Conservation (phyloP, 2,888 invertebrate genomes). For the Cynaeus angustus region DNA sequence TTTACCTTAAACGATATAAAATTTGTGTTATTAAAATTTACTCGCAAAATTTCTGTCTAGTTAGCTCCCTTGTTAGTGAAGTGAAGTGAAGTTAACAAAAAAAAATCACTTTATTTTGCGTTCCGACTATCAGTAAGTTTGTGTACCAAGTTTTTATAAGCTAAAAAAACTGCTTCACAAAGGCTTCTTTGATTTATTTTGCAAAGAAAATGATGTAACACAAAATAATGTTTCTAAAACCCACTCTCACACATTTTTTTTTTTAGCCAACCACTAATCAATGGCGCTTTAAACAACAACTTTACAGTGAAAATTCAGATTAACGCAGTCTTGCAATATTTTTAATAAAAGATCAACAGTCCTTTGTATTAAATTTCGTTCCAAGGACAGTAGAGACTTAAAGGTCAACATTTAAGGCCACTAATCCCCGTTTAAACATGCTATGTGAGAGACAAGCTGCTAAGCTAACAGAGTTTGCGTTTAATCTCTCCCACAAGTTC, state of each 20-base stretch:
- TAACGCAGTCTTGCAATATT: no score
- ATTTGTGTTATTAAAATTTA: no score
- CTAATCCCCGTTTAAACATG: constrained; percentile 64
- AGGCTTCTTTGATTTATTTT: background rate
- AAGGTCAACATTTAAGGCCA: constrained; percentile 58
- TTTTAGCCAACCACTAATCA: background rate
- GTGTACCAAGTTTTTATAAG: background rate
- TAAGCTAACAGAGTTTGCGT: constrained; percentile 64
- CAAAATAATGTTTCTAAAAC: background rate
- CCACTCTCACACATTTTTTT: background rate
- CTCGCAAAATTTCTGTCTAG: no score
- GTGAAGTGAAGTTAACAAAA: no score
- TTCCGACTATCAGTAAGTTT: background rate
- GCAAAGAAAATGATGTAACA: background rate
- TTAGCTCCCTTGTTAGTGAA: no score
- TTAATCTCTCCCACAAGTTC: constrained; percentile 62
- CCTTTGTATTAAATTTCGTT: background rate
- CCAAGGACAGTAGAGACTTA: constrained; percentile 26
- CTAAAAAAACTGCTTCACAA: background rate
- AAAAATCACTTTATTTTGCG: no score
- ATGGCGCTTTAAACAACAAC: constrained; percentile 1
- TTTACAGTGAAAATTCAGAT: background rate
- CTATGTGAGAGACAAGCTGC: constrained; percentile 63
- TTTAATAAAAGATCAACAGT: no score
- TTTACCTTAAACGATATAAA: no score